Evolutionary conservation across 2,888 invertebrate species (phyloP), one percentile per base, ranked within the genome.

Genomic region (Nomada fucata): DNA sequence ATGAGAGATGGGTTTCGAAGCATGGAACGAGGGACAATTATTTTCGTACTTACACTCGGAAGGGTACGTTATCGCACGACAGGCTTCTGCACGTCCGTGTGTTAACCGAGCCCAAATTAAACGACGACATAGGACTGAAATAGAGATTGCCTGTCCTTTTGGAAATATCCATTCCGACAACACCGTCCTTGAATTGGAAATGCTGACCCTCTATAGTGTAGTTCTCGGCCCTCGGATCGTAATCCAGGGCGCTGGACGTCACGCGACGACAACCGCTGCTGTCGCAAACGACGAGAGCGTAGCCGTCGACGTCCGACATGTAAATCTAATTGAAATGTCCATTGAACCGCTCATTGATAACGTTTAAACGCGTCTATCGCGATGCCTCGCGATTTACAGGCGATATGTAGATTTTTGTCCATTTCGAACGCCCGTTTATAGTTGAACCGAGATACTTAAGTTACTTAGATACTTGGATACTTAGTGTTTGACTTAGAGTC

Each of bases 171-270:
- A 97, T 94, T 0, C 96, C 96, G 0, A 97, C 91, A 0, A 96
- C 90, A 0, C 97, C 96, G 86, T 97, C 96, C 95, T 95, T 95
- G 59, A 96, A 91, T 69, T 95, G 95, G 88, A 97, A 96, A 64
- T 94, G 94, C 86, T 95, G 95, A 3, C 95, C 96, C 1, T 92
- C 91, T 2, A 94, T 88, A 18, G 86, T 89, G 29, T 87, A 76
- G 7, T 10, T 82, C 55, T 2, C 47, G 1, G n/a, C 85, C 13
- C 67, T n/a, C 11, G 57, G 70, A 29, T 88, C 86, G 18, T 83
- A 80, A 13, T 47, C 55, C 42, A 86, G 89, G 0, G 84, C 70
- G 0, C 78, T 60, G 2, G 87, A 89, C 5, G 89, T 87, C 5
- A 91, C 5, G 5, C 92, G 89, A 80, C 69, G 82, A 0, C 86